These are phyloP conservation scores for Drosophila rellima DNA, from an alignment of 2,888 invertebrate species.

Conservation along the genomic window DNA sequence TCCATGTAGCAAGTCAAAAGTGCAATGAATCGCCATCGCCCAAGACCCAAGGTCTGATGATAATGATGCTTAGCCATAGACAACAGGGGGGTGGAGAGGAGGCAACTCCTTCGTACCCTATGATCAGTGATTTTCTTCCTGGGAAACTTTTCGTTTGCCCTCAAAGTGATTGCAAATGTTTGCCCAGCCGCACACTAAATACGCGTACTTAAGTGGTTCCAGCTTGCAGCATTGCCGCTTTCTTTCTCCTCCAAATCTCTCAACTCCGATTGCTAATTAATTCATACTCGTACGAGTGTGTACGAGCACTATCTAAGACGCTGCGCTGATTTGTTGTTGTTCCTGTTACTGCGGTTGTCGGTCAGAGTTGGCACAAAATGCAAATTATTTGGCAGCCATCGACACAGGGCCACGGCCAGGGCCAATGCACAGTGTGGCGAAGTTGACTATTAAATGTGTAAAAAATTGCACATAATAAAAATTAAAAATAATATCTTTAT, in stretches of 20 bases:
- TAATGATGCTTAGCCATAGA: constrained; percentile 35
- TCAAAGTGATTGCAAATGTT: constrained; percentile 77
- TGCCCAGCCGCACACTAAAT: constrained; percentile 49
- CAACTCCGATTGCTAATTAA: constrained; percentile 53
- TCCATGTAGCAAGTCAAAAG: constrained; percentile 80
- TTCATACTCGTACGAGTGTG: constrained; percentile 57
- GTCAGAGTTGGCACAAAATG: constrained; percentile 52
- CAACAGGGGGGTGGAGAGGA: no score
- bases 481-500: no score
- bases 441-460: neutral
- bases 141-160: constrained; percentile 57
- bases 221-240: neutral
- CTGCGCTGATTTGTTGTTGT: constrained; percentile 62
- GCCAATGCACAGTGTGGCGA: constrained; percentile 22
- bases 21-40: constrained; percentile 67
- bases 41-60: constrained; percentile 40
- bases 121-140: constrained; percentile 62
- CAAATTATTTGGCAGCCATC: constrained; percentile 58
- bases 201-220: constrained; percentile 28
- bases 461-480: no score
- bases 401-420: constrained; percentile 23
- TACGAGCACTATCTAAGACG: constrained; percentile 31
- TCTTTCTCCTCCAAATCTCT: constrained; percentile 8
- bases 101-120: constrained; percentile 30
- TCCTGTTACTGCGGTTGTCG: constrained; percentile 30